Conservation (phyloP, 2,888 invertebrate species). For the Sphaerophoria rueppellii region DNA sequence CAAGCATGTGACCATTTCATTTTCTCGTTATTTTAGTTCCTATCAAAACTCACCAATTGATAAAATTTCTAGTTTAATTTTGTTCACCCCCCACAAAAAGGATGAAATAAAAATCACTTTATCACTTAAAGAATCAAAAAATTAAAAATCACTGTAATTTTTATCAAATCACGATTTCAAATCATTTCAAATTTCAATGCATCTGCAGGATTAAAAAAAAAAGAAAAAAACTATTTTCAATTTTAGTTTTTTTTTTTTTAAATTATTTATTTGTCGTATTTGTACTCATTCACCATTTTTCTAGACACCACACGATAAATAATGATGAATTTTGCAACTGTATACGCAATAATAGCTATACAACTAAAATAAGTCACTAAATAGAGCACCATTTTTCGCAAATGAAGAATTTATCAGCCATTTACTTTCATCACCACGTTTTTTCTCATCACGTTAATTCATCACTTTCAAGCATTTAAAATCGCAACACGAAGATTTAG, state of each 20-base stretch:
- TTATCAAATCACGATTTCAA: slow-evolving; percentile 25
- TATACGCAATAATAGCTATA: slow-evolving; percentile 31
- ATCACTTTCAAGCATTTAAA: slow-evolving; percentile 71
- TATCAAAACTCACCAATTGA: slow-evolving; percentile 56
- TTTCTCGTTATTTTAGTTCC: slow-evolving; percentile 40
- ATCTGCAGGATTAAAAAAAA: slow-evolving; percentile 57
- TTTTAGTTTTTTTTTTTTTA: slow-evolving; percentile 13
- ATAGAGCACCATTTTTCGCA: slow-evolving; percentile 68
- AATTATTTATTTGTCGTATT: slow-evolving; percentile 26
- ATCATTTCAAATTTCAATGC: slow-evolving; percentile 56
- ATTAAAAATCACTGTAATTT: slow-evolving; percentile 28
- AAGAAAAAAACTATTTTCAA: background rate
- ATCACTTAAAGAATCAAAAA: slow-evolving; percentile 40
- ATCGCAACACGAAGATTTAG: slow-evolving; percentile 62
- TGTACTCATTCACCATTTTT: slow-evolving; percentile 65
- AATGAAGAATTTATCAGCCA: slow-evolving; percentile 63
- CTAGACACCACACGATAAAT: slow-evolving; percentile 43
- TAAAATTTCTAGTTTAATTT: slow-evolving; percentile 8
- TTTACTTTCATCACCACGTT: slow-evolving; percentile 69
- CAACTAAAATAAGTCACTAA: slow-evolving; percentile 34
- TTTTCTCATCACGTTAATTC: slow-evolving; percentile 69
- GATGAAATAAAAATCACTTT: slow-evolving; percentile 59
- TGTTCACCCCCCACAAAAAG: slow-evolving; percentile 49
- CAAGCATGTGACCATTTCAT: slow-evolving; percentile 66
- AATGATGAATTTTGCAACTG: slow-evolving; percentile 36